Evolutionary conservation across 2,113 vertebrate genomes (phyloP).

Genomic region (Polyodon spathula): DNA sequence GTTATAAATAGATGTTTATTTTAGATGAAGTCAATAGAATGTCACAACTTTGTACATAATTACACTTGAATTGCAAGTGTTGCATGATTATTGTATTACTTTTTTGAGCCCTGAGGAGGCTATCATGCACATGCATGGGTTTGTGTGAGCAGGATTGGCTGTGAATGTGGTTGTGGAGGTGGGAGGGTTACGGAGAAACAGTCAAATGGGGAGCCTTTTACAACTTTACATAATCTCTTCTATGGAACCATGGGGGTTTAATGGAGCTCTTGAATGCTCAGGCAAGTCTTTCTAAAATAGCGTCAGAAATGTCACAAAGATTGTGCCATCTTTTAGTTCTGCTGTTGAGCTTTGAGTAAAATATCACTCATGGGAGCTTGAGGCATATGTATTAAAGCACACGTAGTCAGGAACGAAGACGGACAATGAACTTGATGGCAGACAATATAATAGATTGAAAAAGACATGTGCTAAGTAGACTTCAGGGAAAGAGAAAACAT

Average conservation of each 20-base stretch:
- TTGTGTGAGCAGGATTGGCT: background rate
- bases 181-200: background rate
- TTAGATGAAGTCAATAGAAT: too few relatives aligned
- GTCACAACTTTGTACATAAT: too few relatives aligned
- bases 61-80: too few relatives aligned
- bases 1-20: too few relatives aligned
- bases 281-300: too few relatives aligned
- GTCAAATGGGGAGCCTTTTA: too few relatives aligned
- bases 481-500: too few relatives aligned
- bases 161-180: background rate
- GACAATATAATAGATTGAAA: background rate
- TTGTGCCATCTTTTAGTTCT: conserved; percentile 20
- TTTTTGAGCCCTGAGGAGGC: too few relatives aligned
- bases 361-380: conserved; percentile 18
- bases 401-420: conserved; percentile 1
- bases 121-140: too few relatives aligned
- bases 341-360: conserved; percentile 18
- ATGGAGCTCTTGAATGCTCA: conserved; percentile 14
- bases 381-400: conserved; percentile 2
- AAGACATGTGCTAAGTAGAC: background rate
- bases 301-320: conserved; percentile 15
- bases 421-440: background rate
- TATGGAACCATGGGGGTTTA: background rate
- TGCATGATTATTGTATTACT: too few relatives aligned
- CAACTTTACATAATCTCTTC: too few relatives aligned